Conservation (phyloP, 2,888 invertebrate genomes). For the Erebia palarica region DNA sequence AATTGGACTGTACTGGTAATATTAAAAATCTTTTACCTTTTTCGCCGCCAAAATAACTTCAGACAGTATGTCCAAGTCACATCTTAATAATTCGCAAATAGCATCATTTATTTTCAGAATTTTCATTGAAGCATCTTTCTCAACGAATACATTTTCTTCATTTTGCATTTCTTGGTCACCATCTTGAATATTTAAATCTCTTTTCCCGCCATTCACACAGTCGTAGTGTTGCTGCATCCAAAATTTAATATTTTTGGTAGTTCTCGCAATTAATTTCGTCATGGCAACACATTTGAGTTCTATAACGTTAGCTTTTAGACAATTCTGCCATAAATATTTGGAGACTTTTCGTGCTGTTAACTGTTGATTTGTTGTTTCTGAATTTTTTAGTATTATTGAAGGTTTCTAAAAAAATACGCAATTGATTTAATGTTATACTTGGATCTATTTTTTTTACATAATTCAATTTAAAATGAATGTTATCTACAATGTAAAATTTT, state of each 20-base stretch:
- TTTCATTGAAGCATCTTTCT: constrained; percentile 32
- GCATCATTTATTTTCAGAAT: constrained; percentile 57
- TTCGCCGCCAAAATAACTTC: constrained; percentile 72
- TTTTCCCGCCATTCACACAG: constrained; percentile 37
- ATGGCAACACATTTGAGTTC: constrained; percentile 68
- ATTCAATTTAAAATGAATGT: too few species aligned
- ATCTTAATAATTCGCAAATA: constrained; percentile 61
- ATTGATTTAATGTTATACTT: too few species aligned
- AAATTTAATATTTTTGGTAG: constrained; percentile 57
- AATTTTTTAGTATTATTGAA: constrained; percentile 52
- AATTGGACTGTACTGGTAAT: too few species aligned
- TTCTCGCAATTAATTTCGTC: constrained; percentile 60
- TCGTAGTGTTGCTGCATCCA: constrained; percentile 71
- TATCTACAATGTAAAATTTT: too few species aligned
- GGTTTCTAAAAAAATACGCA: constrained; percentile 57
- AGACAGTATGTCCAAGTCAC: constrained; percentile 64
- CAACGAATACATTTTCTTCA: background rate
- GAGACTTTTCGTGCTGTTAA: constrained; percentile 58
- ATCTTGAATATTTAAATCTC: constrained; percentile 46
- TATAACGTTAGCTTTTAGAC: constrained; percentile 66
- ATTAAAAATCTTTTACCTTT: constrained; percentile 54
- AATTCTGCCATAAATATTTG: constrained; percentile 62
- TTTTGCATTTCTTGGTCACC: constrained; percentile 26
- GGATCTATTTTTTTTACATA: too few species aligned
- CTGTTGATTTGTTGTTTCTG: constrained; percentile 46